phyloP scores from a whole-genome alignment of 2,113 vertebrate genomes.

The Mixornis gularis region DNA sequence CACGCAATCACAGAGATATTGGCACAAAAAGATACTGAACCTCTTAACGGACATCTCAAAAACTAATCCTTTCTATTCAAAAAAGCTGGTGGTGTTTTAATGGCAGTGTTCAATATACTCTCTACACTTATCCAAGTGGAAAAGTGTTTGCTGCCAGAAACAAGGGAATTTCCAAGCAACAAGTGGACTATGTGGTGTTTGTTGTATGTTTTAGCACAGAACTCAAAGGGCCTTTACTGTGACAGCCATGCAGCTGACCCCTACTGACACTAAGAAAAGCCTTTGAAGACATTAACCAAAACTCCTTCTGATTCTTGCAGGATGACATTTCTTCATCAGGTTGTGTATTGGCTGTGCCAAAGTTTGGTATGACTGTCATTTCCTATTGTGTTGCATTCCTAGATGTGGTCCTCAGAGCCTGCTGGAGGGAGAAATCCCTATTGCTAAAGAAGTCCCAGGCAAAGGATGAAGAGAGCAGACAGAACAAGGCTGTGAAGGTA shows the following conservation, averaged over 20 bases:
- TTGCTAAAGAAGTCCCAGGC: not conserved
- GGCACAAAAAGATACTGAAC: not conserved
- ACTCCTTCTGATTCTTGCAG: not conserved
- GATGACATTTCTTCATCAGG: not conserved
- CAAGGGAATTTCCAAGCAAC: not conserved
- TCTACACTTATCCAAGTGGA: not conserved
- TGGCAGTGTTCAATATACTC: not conserved
- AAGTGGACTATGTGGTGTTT: not conserved
- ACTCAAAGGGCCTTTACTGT: accelerated
- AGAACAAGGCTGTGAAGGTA: not conserved
- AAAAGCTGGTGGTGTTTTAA: not conserved
- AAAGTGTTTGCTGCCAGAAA: not conserved
- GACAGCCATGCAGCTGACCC: not conserved
- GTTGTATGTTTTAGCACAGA: not conserved
- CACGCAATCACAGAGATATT: accelerated
- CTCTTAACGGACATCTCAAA: not conserved
- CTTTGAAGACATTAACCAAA: not conserved
- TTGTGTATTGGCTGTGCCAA: not conserved
- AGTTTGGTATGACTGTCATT: not conserved
- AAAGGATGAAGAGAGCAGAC: not conserved
- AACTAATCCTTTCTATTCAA: not conserved
- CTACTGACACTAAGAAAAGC: not conserved
- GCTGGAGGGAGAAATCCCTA: not conserved
- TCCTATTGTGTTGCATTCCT: not conserved
- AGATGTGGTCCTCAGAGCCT: not conserved